Conservation (phyloP, 2,888 invertebrate species). For the Ashinkailepas kermadecensis region DNA sequence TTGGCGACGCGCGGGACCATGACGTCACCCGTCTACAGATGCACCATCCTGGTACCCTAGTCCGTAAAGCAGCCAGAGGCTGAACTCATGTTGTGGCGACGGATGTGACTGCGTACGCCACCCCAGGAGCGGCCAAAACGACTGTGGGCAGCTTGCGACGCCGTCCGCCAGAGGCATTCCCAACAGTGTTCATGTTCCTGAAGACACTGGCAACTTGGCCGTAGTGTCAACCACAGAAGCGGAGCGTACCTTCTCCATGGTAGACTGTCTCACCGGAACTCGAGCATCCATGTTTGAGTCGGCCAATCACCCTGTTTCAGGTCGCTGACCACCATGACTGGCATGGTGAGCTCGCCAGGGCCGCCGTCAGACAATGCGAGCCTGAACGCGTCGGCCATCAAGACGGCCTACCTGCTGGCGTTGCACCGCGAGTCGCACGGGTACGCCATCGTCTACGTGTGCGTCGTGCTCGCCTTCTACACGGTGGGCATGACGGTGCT, state of each 20-base stretch:
- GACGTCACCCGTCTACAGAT: too few relatives aligned
- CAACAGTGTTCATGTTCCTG: background rate
- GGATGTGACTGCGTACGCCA: too few relatives aligned
- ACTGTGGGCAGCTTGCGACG: too few relatives aligned
- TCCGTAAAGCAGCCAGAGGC: too few relatives aligned
- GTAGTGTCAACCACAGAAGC: background rate
- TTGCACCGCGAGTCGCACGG: background rate
- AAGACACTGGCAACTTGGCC: background rate
- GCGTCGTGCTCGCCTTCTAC: background rate
- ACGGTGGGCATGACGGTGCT: conserved; percentile 1
- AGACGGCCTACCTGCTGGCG: conserved; percentile 7
- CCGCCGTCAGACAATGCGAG: background rate
- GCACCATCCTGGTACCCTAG: too few relatives aligned
- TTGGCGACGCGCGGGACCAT: too few relatives aligned
- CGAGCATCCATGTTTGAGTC: background rate
- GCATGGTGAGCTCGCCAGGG: background rate
- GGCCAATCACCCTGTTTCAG: too few relatives aligned
- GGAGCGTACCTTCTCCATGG: background rate
- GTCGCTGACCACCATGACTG: background rate
- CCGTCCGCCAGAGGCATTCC: too few relatives aligned
- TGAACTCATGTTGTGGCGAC: too few relatives aligned
- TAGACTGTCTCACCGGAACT: background rate
- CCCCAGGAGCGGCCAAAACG: too few relatives aligned
- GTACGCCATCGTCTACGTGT: conserved; percentile 4
- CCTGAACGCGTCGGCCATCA: background rate